Evolutionary conservation across 2,888 invertebrate genomes (phyloP), one percentile per base, ranked within the genome.

Genomic region (Metacarcinus magister): DNA sequence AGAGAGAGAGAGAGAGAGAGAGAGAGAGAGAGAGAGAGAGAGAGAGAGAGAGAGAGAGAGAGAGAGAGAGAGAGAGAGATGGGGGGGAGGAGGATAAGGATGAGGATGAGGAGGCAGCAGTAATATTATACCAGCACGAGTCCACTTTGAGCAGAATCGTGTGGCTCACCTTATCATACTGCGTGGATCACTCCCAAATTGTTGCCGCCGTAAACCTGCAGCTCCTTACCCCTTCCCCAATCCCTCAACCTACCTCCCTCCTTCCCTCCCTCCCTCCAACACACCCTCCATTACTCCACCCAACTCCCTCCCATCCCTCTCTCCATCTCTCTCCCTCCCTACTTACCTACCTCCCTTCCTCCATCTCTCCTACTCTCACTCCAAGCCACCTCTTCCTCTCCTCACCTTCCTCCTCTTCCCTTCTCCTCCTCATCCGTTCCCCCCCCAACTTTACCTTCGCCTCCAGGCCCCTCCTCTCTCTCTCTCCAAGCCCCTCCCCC

Each of bases 121-220:
- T 82, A 82, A 82, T 82, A 82, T 82, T 82, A 82, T 32, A 82
- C 32, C 82, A 82, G 32, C 82, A 82, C 82, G 82, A 32, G 82
- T 82, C 82, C 92, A 92, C 92, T 92, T 92, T 48, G 54, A 48
- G 46, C 23, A 67, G 43, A 67, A 67, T 93, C 93, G 93, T 93
- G 93, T 93, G 93, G 93, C 43, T 67, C 67, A 67, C 43, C 67
- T 67, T 93, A 93, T 93, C 93, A 93, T 54, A 60, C 28, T 23
- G 39, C 93, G 93, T 93, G 93, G 93, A 93, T 93, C 93, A 93
- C 43, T 60, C 60, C 93, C 93, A 93, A 93, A 93, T 93, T 93
- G 93, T 93, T 93, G 93, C 93, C 93, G 67, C 93, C 93, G 93
- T 93, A 93, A 93, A 93, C 93, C 93, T 67, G 32, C 93, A 93